Evolutionary conservation across 1,140 invertebrate genomes (phyloP).

Genomic region (Trypoxylus dichotomus): DNA sequence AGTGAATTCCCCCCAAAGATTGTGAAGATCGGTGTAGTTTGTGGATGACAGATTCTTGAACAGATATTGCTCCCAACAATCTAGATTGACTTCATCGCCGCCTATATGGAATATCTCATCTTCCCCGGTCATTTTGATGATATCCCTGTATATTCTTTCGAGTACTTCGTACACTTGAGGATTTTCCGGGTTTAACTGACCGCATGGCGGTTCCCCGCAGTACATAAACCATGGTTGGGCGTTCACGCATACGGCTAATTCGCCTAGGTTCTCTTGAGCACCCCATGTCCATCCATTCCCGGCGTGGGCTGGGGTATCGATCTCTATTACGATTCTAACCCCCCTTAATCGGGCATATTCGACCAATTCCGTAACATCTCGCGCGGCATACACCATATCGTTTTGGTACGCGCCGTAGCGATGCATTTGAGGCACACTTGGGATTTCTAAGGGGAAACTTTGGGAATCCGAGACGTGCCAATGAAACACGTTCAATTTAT

Average conservation of each 20-base stretch:
- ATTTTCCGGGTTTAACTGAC: slow-evolving; percentile 80
- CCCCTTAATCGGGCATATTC: slow-evolving; percentile 63
- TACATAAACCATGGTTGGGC: slow-evolving; percentile 74
- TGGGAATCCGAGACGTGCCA: slow-evolving; percentile 46
- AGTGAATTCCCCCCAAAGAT: slow-evolving; percentile 78
- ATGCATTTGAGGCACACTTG: slow-evolving; percentile 69
- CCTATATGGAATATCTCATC: slow-evolving; percentile 78
- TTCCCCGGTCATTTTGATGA: slow-evolving; percentile 66
- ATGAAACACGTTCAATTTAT: slow-evolving; percentile 83
- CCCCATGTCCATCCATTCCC: slow-evolving; percentile 83
- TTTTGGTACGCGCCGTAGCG: slow-evolving; percentile 75
- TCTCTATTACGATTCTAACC: neutral
- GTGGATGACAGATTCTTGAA: slow-evolving; percentile 57
- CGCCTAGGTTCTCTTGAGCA: slow-evolving; percentile 64
- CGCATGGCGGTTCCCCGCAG: slow-evolving; percentile 82
- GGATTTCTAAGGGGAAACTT: slow-evolving; percentile 17
- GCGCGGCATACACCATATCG: slow-evolving; percentile 67
- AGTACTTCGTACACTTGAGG: slow-evolving; percentile 72
- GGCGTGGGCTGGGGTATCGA: neutral
- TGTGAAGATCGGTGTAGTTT: slow-evolving; percentile 73
- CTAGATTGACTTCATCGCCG: slow-evolving; percentile 78
- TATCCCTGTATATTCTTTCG: slow-evolving; percentile 66
- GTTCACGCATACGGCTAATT: slow-evolving; percentile 73
- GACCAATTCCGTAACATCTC: slow-evolving; percentile 68
- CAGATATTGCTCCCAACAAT: slow-evolving; percentile 70